Conservation (phyloP, 2,113 vertebrate genomes). For the Cheilinus undulatus region DNA sequence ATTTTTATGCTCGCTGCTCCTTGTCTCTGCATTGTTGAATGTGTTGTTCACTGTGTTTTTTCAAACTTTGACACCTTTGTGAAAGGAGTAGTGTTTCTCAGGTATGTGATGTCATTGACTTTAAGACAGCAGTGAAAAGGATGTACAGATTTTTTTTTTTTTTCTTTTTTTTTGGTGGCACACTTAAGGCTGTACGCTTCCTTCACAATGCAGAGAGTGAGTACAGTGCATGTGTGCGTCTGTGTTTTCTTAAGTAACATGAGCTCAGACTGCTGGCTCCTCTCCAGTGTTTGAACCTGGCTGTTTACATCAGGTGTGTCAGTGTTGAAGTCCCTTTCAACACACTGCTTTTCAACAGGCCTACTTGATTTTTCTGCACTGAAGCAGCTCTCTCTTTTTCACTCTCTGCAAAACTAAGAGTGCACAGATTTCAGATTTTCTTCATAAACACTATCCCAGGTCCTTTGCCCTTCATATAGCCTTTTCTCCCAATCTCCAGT, state of each 20-base stretch:
- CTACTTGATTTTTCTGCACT: not conserved
- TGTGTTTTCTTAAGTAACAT: slow-evolving; percentile 51
- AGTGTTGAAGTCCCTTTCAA: not conserved
- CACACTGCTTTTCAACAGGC: not conserved
- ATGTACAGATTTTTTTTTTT: slow-evolving; percentile 27
- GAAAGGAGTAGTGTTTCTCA: slow-evolving; percentile 35
- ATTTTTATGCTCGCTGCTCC: slow-evolving; percentile 3
- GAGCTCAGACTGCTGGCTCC: slow-evolving; percentile 31
- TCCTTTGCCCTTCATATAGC: not conserved
- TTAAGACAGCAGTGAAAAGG: not conserved
- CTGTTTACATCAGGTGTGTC: slow-evolving; percentile 64
- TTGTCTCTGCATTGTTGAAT: not conserved
- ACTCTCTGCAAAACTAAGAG: not conserved
- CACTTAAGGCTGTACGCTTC: slow-evolving; percentile 9
- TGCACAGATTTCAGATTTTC: slow-evolving; percentile 1
- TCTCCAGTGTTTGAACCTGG: slow-evolving; percentile 40
- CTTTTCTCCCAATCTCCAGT: too few species aligned
- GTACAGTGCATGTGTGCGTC: not conserved
- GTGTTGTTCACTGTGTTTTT: slow-evolving; percentile 23
- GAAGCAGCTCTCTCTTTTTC: not conserved
- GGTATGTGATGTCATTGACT: slow-evolving; percentile 30
- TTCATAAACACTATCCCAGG: slow-evolving; percentile 16
- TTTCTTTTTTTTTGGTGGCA: slow-evolving; percentile 41
- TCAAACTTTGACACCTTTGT: slow-evolving; percentile 23
- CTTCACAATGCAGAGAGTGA: not conserved